Base-by-base conservation (phyloP, 2,888 invertebrate genomes). In the Neocrepidodera transversa region DNA sequence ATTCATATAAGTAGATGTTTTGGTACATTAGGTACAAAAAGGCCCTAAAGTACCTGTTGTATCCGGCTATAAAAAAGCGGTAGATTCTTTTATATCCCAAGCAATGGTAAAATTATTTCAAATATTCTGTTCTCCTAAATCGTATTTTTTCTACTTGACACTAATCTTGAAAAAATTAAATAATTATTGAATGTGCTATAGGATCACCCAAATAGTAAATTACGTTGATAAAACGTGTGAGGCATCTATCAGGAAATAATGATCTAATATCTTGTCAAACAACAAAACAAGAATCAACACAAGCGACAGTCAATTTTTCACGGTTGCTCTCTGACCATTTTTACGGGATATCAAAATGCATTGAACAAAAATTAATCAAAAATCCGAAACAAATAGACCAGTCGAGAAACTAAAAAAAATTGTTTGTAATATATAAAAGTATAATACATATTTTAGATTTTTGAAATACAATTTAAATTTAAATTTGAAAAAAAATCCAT, bases 301-400 rank as follows among this genome's bases (percentile, higher is more conserved):
- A 48, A 54, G 57, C 54, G 65, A 63, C 65, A 59, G 48, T 57
- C 53, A 49, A 60, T 62, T 64, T 62, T 64, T 62, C 47, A 64
- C 60, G 62, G 55, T 20, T 54, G 50, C 36, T 45, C 36, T 36
- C 5, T 35, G 17, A 38, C 45, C 49, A 17, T 43, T 58, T 50
- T 58, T 55, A 47, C 8, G 26, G 17, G 43, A 16, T 16, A 45
- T 26, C 42, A 55, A 56, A 59, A 59, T 62, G 57, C 53, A 59
- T 61, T 50, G 53, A 51, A 45, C 53, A 48, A 51, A 50, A 62
- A 61, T 62, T 64, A 59, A 62, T 64, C 57, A n/a, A 62, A 54
- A 59, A 52, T 59, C 53, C 54, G 58, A 60, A 45, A 14, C 55
- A 49, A 54, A 52, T 62, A 55, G 50, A 57, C 53, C 47, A 45